Evolutionary conservation across 1,140 invertebrate species (phyloP), one percentile per base, ranked within the genome.

Genomic region (Forficula auricularia): DNA sequence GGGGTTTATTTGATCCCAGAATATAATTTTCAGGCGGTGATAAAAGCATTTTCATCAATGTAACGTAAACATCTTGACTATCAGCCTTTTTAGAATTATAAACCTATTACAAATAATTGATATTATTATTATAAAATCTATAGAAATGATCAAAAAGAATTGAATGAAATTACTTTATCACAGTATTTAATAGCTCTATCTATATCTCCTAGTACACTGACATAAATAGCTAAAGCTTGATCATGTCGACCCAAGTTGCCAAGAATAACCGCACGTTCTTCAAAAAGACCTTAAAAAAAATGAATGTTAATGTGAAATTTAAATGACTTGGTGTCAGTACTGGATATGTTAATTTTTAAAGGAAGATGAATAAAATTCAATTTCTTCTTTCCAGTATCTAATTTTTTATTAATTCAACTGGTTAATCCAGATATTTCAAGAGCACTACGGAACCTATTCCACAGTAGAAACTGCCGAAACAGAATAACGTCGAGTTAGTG

Each of bases 261-360:
- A 13, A 95, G 63, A 43, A 98, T 77, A 19, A 97, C 73, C 0
- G 94, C 91, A 43, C 89, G 68, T 64, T 98, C 95, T 61, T 96
- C 89, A 57, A 86, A 81, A 45, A 97, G 67, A 49, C 59, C 67
- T 72, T 44, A 2, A 59, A 57, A 4, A 19, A 15, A 36, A n/a
- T n/a, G n/a, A n/a, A n/a, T n/a, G n/a, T n/a, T n/a, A n/a, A n/a
- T n/a, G n/a, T n/a, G n/a, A n/a, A n/a, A n/a, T n/a, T n/a, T n/a
- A n/a, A n/a, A n/a, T n/a, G n/a, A n/a, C n/a, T n/a, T n/a, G n/a
- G n/a, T n/a, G n/a, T n/a, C n/a, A n/a, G 31, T 9, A 32, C 31
- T 9, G 9, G 9, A 32, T 32, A 32, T 20, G 32, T 19, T 18
- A 41, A 22, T 13, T 20, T 42, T 33, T 46, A 20, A n/a, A n/a